Conservation (phyloP, 2,888 invertebrate species). For the Tupiocoris notatus region DNA sequence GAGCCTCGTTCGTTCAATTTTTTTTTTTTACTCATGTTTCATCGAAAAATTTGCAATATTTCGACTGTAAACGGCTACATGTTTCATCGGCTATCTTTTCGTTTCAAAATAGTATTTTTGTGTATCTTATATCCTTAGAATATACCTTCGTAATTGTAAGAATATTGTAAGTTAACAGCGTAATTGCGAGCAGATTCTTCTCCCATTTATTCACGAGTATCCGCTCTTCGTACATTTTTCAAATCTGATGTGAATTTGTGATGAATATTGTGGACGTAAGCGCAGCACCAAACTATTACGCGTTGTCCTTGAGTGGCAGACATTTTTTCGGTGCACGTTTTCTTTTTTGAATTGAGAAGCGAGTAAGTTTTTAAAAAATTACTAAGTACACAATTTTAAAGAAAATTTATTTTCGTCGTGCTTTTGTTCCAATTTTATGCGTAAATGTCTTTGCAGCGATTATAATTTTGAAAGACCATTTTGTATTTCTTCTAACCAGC, state of each 20-base stretch:
- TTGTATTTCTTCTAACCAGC: neutral
- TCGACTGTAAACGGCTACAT: slow-evolving; percentile 33
- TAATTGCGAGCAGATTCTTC: neutral
- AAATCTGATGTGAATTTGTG: too few species aligned
- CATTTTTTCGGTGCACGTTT: neutral
- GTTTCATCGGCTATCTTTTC: slow-evolving; percentile 43
- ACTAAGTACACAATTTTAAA: too few species aligned
- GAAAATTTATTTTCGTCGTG: too few species aligned
- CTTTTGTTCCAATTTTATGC: neutral
- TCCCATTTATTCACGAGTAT: neutral
- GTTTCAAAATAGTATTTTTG: slow-evolving; percentile 46
- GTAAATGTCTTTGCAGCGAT: neutral
- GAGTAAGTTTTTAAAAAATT: too few species aligned
- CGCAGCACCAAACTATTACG: neutral
- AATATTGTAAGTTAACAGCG: slow-evolving; percentile 41
- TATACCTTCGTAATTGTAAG: slow-evolving; percentile 42
- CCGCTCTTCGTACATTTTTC: neutral
- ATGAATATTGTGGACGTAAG: neutral
- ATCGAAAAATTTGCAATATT: slow-evolving; percentile 34
- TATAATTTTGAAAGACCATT: neutral
- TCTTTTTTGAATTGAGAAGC: too few species aligned
- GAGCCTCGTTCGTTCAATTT: neutral
- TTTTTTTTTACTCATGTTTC: slow-evolving; percentile 10
- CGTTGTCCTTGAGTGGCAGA: too few species aligned
- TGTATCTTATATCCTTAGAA: slow-evolving; percentile 43